Conservation (phyloP, 2,888 invertebrate genomes). For the Coremacera marginata region DNA sequence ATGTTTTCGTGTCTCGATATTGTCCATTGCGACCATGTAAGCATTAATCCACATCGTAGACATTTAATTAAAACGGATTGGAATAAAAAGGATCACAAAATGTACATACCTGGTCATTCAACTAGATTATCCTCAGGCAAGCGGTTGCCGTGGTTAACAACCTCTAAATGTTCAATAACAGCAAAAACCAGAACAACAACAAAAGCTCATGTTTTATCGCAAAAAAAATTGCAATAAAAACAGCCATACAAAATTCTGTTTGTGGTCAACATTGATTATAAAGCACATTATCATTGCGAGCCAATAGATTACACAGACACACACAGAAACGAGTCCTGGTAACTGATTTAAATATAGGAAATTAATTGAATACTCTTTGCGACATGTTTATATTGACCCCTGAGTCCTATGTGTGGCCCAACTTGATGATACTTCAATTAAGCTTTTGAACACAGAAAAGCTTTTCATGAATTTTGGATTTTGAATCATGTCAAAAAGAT, state of each 20-base stretch:
- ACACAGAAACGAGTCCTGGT: no score
- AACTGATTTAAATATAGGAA: no score
- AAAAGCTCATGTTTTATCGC: not conserved
- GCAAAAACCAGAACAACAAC: not conserved
- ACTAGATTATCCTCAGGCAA: not conserved
- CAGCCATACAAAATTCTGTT: slow-evolving; percentile 37
- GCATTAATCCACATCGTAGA: slow-evolving; percentile 28
- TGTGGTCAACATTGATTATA: slow-evolving; percentile 29
- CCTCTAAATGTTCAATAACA: not conserved
- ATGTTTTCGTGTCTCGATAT: not conserved
- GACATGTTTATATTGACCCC: no score
- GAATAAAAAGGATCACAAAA: not conserved
- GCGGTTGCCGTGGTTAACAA: not conserved
- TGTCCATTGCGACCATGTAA: not conserved
- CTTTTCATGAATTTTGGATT: no score
- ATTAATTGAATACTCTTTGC: no score
- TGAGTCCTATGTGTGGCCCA: no score
- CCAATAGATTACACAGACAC: no score
- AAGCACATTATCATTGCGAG: not conserved
- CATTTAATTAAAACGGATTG: slow-evolving; percentile 28
- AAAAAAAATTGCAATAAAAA: slow-evolving; percentile 17
- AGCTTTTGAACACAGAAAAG: no score
- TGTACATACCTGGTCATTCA: not conserved
- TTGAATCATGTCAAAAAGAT: no score
- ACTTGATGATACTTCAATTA: no score